A percentile compares a stretch with the other conserved stretches of the same genome.
Conservation (phyloP, 1,140 invertebrate species). For the Goniozus legneri region DNA sequence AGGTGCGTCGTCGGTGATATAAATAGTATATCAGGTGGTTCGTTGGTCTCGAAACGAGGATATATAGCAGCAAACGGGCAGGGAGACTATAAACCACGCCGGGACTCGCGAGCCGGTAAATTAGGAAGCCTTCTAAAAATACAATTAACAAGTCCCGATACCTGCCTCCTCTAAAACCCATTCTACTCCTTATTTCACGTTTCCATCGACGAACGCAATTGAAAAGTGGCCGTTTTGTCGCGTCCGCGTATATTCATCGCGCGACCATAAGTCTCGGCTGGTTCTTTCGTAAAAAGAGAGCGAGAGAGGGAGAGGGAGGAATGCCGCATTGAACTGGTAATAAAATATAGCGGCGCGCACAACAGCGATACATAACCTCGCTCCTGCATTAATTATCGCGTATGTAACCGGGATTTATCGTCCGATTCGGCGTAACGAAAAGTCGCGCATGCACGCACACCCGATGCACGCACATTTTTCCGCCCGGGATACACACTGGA, state of each 20-base stretch:
- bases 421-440: not conserved
- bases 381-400: slow-evolving; percentile 1
- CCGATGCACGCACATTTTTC: too few relatives aligned
- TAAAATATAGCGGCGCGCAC: slow-evolving; percentile 2
- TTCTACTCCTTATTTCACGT: too few relatives aligned
- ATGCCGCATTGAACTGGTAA: not conserved
- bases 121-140: slow-evolving; percentile 47
- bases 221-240: too few relatives aligned
- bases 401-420: slow-evolving; percentile 1
- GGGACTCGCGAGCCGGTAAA: slow-evolving; percentile 46
- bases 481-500: too few relatives aligned
- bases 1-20: slow-evolving; percentile 48
- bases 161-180: too few relatives aligned
- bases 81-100: slow-evolving; percentile 43
- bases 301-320: not conserved
- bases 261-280: too few relatives aligned
- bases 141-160: slow-evolving; percentile 47
- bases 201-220: too few relatives aligned
- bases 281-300: slow-evolving; percentile 14
- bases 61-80: too few relatives aligned
- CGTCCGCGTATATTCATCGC: slow-evolving; percentile 38
- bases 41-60: too few relatives aligned
- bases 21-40: slow-evolving; percentile 41
- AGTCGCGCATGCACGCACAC: too few relatives aligned
- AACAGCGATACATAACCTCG: slow-evolving; percentile 11